Conservation (phyloP, 2,113 vertebrate genomes). For the Rhegmatorhina hoffmannsi region DNA sequence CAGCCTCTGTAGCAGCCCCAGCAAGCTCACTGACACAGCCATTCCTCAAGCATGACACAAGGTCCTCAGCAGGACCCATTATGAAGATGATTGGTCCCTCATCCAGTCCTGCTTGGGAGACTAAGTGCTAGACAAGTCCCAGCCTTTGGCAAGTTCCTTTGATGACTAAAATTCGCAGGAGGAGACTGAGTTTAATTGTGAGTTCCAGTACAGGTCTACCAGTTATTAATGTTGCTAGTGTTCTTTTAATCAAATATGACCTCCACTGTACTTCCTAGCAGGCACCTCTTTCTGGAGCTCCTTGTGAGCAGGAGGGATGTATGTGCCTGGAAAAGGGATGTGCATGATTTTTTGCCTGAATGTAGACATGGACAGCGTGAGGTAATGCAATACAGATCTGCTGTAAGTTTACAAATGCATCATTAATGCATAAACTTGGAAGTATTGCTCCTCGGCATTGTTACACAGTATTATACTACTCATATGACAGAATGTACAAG, state of each 20-base stretch:
- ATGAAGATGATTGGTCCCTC: background rate
- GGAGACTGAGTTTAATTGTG: constrained; percentile 10
- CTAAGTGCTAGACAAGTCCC: background rate
- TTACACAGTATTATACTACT: background rate
- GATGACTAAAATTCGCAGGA: background rate
- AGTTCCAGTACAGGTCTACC: background rate
- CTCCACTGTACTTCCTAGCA: background rate
- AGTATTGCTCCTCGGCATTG: background rate
- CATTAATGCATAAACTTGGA: background rate
- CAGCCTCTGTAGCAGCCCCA: background rate
- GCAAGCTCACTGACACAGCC: background rate
- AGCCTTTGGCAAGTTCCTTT: constrained; percentile 16
- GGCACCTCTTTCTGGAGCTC: background rate
- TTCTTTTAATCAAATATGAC: constrained; percentile 16
- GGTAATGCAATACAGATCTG: background rate
- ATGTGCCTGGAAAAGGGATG: background rate
- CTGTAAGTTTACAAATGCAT: background rate
- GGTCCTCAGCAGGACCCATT: background rate
- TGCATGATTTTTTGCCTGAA: background rate
- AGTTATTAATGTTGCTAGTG: background rate
- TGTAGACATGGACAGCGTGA: background rate
- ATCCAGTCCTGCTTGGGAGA: background rate
- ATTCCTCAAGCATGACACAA: rapidly evolving
- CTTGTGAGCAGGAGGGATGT: background rate
- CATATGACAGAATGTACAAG: background rate